Evolutionary conservation across 2,888 invertebrate genomes (phyloP).

Genomic region (Cheilosia impressa): DNA sequence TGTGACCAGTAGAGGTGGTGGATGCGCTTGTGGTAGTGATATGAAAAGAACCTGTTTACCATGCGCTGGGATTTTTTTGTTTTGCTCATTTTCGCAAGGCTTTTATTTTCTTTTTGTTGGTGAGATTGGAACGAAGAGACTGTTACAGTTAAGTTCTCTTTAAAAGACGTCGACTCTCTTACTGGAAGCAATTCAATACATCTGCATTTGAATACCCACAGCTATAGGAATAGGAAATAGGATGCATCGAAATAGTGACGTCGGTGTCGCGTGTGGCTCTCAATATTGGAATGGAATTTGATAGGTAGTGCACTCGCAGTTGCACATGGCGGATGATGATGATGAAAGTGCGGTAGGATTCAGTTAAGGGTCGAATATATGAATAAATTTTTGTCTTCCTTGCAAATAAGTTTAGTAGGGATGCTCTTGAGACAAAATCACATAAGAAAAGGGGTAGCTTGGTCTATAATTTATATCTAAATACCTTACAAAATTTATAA

Average conservation of each 20-base stretch:
- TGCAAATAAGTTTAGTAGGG: background rate
- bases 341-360: background rate
- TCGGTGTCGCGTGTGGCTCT: background rate
- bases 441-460: no score
- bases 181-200: conserved; percentile 30
- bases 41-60: conserved; percentile 70
- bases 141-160: conserved; percentile 21
- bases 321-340: conserved; percentile 11
- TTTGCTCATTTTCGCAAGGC: conserved; percentile 39
- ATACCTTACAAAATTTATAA: no score
- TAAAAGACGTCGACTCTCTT: conserved; percentile 43
- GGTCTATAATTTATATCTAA: no score
- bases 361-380: conserved; percentile 41
- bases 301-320: conserved; percentile 7
- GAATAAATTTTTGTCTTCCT: conserved; percentile 51
- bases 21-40: conserved; percentile 44
- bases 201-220: no score
- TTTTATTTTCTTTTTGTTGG: conserved; percentile 29
- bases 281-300: conserved; percentile 19
- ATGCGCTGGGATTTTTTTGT: conserved; percentile 58
- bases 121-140: conserved; percentile 36
- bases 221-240: no score
- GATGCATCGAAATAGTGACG: no score
- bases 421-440: no score
- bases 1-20: conserved; percentile 43